These are phyloP conservation scores for Myrmecophaga tridactyla DNA, from an alignment of 2,113 vertebrate species.

Conservation along the genomic window DNA sequence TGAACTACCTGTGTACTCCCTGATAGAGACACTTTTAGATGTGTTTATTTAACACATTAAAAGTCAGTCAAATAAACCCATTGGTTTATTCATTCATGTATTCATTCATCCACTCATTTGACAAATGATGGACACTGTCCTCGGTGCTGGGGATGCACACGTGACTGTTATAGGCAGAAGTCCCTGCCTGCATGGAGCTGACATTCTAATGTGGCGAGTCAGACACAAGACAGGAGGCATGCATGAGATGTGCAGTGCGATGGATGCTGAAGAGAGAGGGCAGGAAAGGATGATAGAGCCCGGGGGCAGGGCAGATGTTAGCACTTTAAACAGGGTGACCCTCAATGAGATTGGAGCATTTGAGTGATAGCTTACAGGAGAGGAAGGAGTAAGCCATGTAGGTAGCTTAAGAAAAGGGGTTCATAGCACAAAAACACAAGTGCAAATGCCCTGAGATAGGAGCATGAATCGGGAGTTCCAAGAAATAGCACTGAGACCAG, in stretches of 20 bases:
- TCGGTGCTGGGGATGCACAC: neutral
- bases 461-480: accelerated
- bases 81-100: no score
- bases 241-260: neutral
- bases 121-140: neutral
- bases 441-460: neutral
- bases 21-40: no score
- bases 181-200: neutral
- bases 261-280: neutral
- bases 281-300: neutral
- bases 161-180: neutral
- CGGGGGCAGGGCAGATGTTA: accelerated
- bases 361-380: neutral
- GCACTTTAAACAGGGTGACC: no score
- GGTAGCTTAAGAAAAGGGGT: neutral
- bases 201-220: accelerated
- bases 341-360: neutral
- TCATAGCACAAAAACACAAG: neutral
- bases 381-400: neutral
- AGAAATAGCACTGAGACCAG: neutral
- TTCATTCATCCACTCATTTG: neutral
- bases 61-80: neutral
- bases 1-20: no score
- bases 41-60: neutral
- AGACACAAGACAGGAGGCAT: accelerated